These are phyloP conservation scores for Theretra japonica DNA, from an alignment of 2,888 invertebrate genomes.

Conservation along the genomic window DNA sequence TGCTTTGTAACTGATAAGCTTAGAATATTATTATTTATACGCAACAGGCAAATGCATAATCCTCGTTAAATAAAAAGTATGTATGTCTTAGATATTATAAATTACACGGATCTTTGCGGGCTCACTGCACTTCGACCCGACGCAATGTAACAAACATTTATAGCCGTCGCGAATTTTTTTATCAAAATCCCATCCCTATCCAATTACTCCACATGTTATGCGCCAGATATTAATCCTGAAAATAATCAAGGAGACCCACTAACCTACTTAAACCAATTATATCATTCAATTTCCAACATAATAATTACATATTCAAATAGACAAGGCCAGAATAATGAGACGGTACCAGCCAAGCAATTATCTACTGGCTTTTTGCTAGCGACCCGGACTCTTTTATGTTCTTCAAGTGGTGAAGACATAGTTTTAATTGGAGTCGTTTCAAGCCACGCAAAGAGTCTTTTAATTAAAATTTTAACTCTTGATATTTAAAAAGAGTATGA, in stretches of 20 bases:
- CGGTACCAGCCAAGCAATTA: conserved; percentile 66
- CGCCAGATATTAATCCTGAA: no score
- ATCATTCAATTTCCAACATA: conserved; percentile 14
- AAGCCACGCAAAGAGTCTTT: conserved; percentile 72
- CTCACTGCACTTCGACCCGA: no score
- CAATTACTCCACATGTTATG: no score
- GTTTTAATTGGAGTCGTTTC: conserved; percentile 81
- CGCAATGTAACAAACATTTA: no score
- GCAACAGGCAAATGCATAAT: no score
- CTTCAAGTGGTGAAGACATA: conserved; percentile 72
- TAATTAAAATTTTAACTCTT: conserved; percentile 78
- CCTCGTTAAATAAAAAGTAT: no score
- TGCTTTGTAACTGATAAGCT: no score
- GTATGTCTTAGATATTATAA: no score
- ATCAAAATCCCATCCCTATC: no score
- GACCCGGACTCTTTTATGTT: conserved; percentile 71
- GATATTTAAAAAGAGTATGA: conserved; percentile 68
- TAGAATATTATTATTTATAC: no score
- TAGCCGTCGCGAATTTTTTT: no score
- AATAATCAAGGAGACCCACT: neutral
- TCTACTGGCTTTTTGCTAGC: conserved; percentile 62
- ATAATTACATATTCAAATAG: conserved; percentile 56
- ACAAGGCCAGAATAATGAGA: conserved; percentile 66
- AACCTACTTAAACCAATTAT: conserved; percentile 2
- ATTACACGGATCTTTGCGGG: no score